Evolutionary conservation across 2,113 vertebrate species (phyloP).

Genomic region (Channa maculata): DNA sequence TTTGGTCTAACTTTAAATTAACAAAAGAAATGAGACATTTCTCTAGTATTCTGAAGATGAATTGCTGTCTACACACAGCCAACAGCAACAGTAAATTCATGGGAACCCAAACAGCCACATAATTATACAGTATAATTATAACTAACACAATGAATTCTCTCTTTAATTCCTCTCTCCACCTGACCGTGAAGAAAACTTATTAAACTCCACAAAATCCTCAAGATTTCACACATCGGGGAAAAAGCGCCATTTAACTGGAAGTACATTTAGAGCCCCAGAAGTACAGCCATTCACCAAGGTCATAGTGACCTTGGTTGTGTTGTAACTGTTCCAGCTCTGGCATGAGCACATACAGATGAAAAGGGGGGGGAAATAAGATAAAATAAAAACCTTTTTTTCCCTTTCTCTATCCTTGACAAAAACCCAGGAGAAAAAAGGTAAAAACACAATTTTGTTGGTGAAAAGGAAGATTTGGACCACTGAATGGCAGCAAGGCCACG

Average conservation of each 20-base stretch:
- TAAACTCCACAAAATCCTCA: conserved; percentile 19
- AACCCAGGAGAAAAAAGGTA: neutral
- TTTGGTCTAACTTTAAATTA: neutral
- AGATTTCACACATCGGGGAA: conserved; percentile 14
- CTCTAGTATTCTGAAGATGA: conserved; percentile 8
- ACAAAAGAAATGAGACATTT: conserved; percentile 17
- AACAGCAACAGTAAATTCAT: conserved; percentile 15
- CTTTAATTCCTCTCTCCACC: conserved; percentile 44
- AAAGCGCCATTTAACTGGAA: conserved; percentile 38
- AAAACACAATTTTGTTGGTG: conserved; percentile 35
- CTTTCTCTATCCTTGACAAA: conserved; percentile 34
- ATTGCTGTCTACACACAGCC: conserved; percentile 3
- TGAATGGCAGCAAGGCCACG: conserved; percentile 30
- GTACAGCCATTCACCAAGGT: conserved; percentile 23
- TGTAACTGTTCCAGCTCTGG: conserved; percentile 11
- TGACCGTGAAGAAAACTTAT: conserved; percentile 49
- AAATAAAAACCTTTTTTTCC: neutral
- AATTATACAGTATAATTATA: conserved; percentile 48
- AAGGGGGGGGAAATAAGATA: conserved; percentile 1
- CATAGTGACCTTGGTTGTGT: conserved; percentile 36
- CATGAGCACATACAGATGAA: neutral
- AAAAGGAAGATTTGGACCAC: conserved; percentile 35
- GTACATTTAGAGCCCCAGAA: conserved; percentile 6
- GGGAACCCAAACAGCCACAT: conserved; percentile 46
- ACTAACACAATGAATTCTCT: conserved; percentile 39